Base-by-base conservation (phyloP, 1,140 invertebrate species). In the Samia ricini region DNA sequence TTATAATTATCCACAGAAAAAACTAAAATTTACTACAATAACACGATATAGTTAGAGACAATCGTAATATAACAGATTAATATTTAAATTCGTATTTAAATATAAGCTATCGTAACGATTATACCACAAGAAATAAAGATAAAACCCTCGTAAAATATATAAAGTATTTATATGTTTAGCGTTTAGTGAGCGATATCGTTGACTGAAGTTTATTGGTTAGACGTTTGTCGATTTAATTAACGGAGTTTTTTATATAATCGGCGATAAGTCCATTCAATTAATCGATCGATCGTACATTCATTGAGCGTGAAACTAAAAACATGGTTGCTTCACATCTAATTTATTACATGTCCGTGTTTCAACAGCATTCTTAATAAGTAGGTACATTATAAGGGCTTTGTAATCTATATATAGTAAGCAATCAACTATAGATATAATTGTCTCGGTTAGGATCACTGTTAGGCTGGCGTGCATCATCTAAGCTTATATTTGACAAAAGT, bases 1-100 rank as follows among this genome's bases (percentile, higher is more conserved):
- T 65, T 80, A 81, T 85, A 79, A 78, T 42, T 79, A 77, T 69
- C 69, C 54, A 70, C 63, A 55, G 71, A 76, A 72, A 54, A 76
- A 72, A 64, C 64, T 51, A 59, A 67, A 64, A 73, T 66, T 73
- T 68, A 70, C 62, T 63, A 56, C 61, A 70, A 65, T 51, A 59
- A 67, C 18, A 66, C 60, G 67, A 64, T 71, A 64, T 66, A 68
- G 65, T 69, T 71, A 63, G 60, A 72, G 66, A 74, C 74, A 70
- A 72, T 74, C 72, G 60, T 72, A 61, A 61, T 69, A 68, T 64
- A 73, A 66, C 61, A 68, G 61, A 74, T 75, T 71, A 74, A 77
- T 72, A 77, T 80, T 74, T 61, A 74, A 77, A 77, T 70, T 58
- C 49, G 23, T n/a, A 15, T 68, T 20, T 29, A 26, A 56, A 57